phyloP scores from a whole-genome alignment of 2,797 vertebrate species.

The Amniataba percoides region DNA sequence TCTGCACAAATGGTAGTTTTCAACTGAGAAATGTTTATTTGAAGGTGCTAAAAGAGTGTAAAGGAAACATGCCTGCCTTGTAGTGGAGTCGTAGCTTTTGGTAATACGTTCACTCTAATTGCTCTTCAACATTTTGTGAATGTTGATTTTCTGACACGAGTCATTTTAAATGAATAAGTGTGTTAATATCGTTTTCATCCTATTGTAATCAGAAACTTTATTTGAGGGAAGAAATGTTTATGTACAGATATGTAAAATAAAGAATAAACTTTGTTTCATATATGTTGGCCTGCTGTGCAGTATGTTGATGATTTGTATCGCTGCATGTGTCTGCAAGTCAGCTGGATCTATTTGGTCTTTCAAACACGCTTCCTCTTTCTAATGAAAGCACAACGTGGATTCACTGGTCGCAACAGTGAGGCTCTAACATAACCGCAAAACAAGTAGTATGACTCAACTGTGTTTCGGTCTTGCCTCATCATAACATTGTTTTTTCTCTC shows the following conservation, averaged over 20 bases:
- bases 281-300: slow-evolving; percentile 59
- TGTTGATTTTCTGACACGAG: slow-evolving; percentile 94
- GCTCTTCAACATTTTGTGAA: slow-evolving; percentile 98
- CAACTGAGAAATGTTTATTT: slow-evolving; percentile 93
- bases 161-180: slow-evolving; percentile 95
- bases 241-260: slow-evolving; percentile 99
- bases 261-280: slow-evolving; percentile 99
- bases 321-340: not conserved
- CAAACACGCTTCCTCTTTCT: slow-evolving; percentile 54
- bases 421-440: slow-evolving; percentile 1
- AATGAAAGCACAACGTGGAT: slow-evolving; percentile 10
- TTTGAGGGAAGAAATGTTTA: slow-evolving; percentile 93
- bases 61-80: slow-evolving; percentile 96
- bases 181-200: slow-evolving; percentile 95
- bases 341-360: not conserved
- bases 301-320: slow-evolving; percentile 16
- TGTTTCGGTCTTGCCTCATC: slow-evolving; percentile 50
- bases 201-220: slow-evolving; percentile 93
- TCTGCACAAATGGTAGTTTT: slow-evolving; percentile 95
- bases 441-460: slow-evolving; percentile 52
- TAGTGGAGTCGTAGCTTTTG: slow-evolving; percentile 96
- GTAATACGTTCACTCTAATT: slow-evolving; percentile 92
- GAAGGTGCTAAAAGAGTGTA: slow-evolving; percentile 97
- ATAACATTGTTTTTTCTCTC: slow-evolving; percentile 17
- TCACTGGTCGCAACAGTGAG: slow-evolving; percentile 6